Evolutionary conservation across 2,888 invertebrate species (phyloP).

Genomic region (Zele albiditarsus): DNA sequence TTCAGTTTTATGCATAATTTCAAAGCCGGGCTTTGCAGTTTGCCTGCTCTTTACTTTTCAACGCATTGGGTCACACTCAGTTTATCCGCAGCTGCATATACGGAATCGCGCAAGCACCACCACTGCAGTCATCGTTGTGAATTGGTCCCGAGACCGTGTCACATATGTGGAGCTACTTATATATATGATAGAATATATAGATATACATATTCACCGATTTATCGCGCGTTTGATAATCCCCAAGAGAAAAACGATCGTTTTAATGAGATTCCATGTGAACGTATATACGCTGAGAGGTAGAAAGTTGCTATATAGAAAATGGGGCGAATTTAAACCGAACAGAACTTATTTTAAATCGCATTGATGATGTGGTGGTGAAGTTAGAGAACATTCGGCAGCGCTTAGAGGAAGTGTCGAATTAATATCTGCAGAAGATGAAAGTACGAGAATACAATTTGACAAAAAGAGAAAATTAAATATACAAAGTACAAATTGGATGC

Average conservation of each 20-base stretch:
- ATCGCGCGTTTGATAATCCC: background rate
- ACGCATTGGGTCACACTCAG: background rate
- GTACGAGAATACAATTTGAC: background rate
- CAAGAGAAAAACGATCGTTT: slow-evolving; percentile 41
- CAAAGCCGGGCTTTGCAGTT: slow-evolving; percentile 3
- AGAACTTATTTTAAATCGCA: background rate
- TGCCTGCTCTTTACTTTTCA: slow-evolving; percentile 4
- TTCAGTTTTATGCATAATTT: slow-evolving; percentile 33
- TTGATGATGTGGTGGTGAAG: background rate
- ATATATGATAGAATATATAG: background rate
- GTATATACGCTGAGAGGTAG: slow-evolving; percentile 36
- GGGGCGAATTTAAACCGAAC: background rate
- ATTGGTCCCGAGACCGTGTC: background rate
- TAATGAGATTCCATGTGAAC: slow-evolving; percentile 46
- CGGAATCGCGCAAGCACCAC: background rate
- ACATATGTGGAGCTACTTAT: background rate
- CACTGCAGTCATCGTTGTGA: background rate
- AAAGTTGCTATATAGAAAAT: background rate
- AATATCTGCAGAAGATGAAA: background rate
- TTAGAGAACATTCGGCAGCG: background rate
- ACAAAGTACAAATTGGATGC: too few species aligned
- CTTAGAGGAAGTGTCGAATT: background rate
- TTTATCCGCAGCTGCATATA: background rate
- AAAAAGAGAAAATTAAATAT: background rate
- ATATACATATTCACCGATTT: background rate